Conservation (phyloP, 2,888 invertebrate genomes). For the Xanthorhoe spadicearia region DNA sequence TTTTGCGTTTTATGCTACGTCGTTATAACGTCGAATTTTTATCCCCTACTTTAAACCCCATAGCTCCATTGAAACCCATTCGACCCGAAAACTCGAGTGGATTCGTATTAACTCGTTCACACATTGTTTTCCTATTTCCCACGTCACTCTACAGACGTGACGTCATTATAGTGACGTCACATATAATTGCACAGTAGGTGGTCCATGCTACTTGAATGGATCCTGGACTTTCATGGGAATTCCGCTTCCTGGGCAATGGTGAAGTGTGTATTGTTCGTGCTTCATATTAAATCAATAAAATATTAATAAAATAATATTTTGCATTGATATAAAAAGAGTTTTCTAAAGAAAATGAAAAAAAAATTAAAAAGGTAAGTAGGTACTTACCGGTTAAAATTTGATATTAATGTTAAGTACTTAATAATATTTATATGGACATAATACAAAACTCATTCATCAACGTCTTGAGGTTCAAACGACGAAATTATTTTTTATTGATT, state of each 20-base stretch:
- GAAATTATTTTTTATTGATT: too few species aligned
- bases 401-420: too few species aligned
- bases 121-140: slow-evolving; percentile 46
- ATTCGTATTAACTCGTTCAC: slow-evolving; percentile 28
- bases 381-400: too few species aligned
- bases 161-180: slow-evolving; percentile 36
- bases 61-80: slow-evolving; percentile 15
- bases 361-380: not conserved
- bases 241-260: slow-evolving; percentile 15
- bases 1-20: too few species aligned
- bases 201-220: slow-evolving; percentile 52
- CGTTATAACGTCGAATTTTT: not conserved
- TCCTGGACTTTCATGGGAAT: slow-evolving; percentile 22
- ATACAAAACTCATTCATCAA: too few species aligned
- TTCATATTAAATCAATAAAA: not conserved
- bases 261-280: slow-evolving; percentile 18
- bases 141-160: slow-evolving; percentile 58
- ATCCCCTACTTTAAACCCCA: not conserved
- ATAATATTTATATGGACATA: too few species aligned
- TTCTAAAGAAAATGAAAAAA: not conserved
- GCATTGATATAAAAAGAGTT: not conserved
- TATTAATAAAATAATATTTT: not conserved
- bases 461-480: too few species aligned
- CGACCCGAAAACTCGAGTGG: slow-evolving; percentile 24
- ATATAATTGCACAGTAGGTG: slow-evolving; percentile 71